Conservation (phyloP, 2,797 vertebrate genomes). For the Micrastur ruficollis region DNA sequence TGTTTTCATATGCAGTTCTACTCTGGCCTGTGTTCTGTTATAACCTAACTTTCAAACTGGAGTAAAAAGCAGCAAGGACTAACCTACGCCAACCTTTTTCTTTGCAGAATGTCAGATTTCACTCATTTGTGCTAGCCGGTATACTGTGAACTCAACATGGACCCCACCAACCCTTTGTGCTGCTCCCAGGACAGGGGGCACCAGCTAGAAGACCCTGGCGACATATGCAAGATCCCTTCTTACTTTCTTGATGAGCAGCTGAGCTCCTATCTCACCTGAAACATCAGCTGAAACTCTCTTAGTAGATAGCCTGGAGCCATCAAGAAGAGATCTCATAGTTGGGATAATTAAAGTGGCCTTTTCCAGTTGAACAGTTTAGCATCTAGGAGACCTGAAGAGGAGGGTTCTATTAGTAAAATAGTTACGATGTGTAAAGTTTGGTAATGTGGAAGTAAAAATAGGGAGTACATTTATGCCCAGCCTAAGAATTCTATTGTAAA, state of each 20-base stretch:
- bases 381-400: neutral
- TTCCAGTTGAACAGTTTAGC: constrained; percentile 23
- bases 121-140: neutral
- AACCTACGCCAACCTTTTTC: neutral
- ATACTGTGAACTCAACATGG: neutral
- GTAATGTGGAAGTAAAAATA: neutral
- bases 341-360: neutral
- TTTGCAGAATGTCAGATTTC: neutral
- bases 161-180: neutral
- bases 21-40: neutral
- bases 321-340: neutral
- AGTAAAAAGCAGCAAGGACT: neutral
- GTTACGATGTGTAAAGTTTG: neutral
- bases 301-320: neutral
- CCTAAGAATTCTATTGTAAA: neutral
- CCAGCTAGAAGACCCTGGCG: neutral
- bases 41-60: neutral
- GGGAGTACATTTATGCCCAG: neutral
- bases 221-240: neutral
- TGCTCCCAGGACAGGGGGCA: neutral
- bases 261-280: neutral
- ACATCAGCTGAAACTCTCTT: neutral
- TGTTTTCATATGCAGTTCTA: neutral
- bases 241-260: neutral
- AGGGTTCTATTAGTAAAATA: constrained; percentile 22